Base-by-base conservation (phyloP, 2,888 invertebrate species). In the Morpho achilles region DNA sequence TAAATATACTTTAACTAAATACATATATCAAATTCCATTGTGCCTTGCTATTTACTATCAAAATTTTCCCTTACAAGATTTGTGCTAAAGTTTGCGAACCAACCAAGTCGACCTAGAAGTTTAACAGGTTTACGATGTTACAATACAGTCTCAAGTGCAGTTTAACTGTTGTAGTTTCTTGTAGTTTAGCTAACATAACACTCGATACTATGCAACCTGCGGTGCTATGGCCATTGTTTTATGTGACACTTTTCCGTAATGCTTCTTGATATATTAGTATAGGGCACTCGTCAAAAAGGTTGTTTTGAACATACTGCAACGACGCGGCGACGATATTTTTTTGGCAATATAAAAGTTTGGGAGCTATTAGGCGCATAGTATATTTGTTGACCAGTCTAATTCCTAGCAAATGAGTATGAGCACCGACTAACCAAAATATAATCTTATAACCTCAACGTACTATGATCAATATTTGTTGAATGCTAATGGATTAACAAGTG, bases 81-180 rank as follows among this genome's bases (percentile, higher is more conserved):
- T 22, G 53, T 53, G 53, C 46, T 53, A 22, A 47, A 53, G 53
- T 47, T 53, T 22, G 46, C 47, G 41, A 53, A 53, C 53, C 46
- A 41, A 47, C 46, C 53, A 45, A 53, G 53, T 53, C 41, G 53
- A 10, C 53, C 40, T 40, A 40, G 39, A 53, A 53, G 46, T 53
- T 47, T 53, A 53, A 53, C 45, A 40, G 46, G 53, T 53, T 53
- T 53, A 53, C 47, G 53, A 53, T 53, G 40, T 40, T 16, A 53
- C 53, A 53, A 53, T 45, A 43, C 53, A 46, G 53, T 41, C 53
- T 53, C 45, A 47, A 53, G 53, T 53, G 46, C 46, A 53, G 46
- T 53, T 46, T 40, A 53, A 47, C 45, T 47, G 39, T 8, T 45
- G 45, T 9, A 41, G 53, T 53, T 46, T 22, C 41, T 40, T 9